phyloP scores from a whole-genome alignment of 2,888 invertebrate species.

The Apocheima hispidaria region DNA sequence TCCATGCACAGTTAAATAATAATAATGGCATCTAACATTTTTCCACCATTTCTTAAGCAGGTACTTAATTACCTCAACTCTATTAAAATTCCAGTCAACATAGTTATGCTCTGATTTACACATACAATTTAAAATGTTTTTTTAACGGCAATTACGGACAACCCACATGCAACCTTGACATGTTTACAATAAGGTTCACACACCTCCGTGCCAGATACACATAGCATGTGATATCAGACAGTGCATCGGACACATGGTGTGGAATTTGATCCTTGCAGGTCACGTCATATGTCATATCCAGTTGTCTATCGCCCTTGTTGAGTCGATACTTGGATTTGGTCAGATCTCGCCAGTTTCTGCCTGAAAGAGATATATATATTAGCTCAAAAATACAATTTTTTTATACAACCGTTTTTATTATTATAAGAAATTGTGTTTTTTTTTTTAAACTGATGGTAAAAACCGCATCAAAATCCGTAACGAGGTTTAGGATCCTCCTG shows the following conservation, averaged over 20 bases:
- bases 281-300: slow-evolving; percentile 95
- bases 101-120: slow-evolving; percentile 1
- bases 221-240: slow-evolving; percentile 99
- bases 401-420: too few species aligned
- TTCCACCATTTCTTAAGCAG: neutral
- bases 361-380: slow-evolving; percentile 52
- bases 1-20: too few species aligned
- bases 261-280: slow-evolving; percentile 88
- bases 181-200: slow-evolving; percentile 23
- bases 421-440: too few species aligned
- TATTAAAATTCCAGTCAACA: slow-evolving; percentile 1
- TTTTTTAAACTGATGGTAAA: too few species aligned
- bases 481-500: too few species aligned
- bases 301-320: slow-evolving; percentile 97
- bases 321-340: slow-evolving; percentile 97
- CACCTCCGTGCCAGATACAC: slow-evolving; percentile 95
- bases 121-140: neutral
- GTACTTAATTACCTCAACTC: neutral
- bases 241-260: slow-evolving; percentile 97
- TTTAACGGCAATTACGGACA: neutral
- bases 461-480: too few species aligned
- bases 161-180: slow-evolving; percentile 14
- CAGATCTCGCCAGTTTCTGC: slow-evolving; percentile 94
- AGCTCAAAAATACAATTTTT: too few species aligned
- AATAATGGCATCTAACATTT: neutral